Percentiles rank a stretch among this genome's conserved stretches.
These are phyloP conservation scores for Dicyrtomina minuta DNA, from an alignment of 2,888 invertebrate genomes.

Conservation along the genomic window DNA sequence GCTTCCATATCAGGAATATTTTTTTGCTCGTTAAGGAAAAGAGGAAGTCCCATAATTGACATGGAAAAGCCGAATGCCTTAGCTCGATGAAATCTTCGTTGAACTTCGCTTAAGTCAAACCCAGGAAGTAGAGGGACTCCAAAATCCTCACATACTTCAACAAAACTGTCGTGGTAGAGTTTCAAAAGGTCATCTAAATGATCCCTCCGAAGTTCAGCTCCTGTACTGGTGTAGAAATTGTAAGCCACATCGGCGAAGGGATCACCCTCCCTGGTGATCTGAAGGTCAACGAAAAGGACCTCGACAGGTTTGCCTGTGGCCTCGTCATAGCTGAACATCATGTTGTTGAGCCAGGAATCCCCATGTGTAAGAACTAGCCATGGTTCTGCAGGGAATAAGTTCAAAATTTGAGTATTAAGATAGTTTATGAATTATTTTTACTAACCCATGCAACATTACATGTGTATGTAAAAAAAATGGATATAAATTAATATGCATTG, in stretches of 20 bases:
- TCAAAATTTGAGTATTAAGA: background rate
- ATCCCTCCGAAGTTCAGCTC: slow-evolving; percentile 23
- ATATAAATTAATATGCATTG: no score
- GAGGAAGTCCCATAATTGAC: slow-evolving; percentile 23
- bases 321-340: slow-evolving; percentile 43
- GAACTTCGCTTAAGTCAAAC: slow-evolving; percentile 27
- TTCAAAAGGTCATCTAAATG: slow-evolving; percentile 20
- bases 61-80: slow-evolving; percentile 30
- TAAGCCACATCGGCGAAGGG: slow-evolving; percentile 39
- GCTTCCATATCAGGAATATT: slow-evolving; percentile 7
- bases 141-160: slow-evolving; percentile 22
- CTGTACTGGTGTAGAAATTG: slow-evolving; percentile 41
- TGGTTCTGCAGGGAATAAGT: slow-evolving; percentile 25
- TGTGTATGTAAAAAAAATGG: background rate
- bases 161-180: slow-evolving; percentile 33
- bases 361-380: slow-evolving; percentile 42
- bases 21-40: slow-evolving; percentile 30
- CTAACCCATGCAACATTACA: background rate
- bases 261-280: slow-evolving; percentile 34
- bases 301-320: slow-evolving; percentile 27
- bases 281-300: slow-evolving; percentile 44
- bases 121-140: slow-evolving; percentile 28
- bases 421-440: background rate
- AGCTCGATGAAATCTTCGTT: slow-evolving; percentile 29
- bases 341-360: slow-evolving; percentile 48